These are phyloP conservation scores for Sminthurides aquaticus DNA, from an alignment of 2,888 invertebrate species.

Conservation along the genomic window DNA sequence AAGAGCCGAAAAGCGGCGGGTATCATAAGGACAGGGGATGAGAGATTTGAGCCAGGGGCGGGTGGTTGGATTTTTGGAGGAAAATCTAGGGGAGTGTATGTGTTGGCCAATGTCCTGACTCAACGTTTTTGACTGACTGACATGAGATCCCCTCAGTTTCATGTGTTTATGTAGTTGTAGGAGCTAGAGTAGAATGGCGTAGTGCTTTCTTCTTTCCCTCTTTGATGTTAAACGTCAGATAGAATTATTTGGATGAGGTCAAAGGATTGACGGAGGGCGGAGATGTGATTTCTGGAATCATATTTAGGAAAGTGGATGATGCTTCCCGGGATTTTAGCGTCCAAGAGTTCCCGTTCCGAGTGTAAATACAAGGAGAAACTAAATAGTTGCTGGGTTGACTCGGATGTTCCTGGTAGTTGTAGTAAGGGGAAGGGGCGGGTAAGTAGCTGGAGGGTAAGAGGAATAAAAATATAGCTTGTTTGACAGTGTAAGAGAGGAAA, in stretches of 20 bases:
- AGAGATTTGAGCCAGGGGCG: no score
- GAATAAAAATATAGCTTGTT: not conserved
- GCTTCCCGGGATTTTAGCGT: not conserved
- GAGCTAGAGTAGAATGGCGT: no score
- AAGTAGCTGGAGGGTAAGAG: not conserved
- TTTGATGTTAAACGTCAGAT: constrained; percentile 36
- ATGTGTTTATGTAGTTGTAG: no score
- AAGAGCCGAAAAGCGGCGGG: no score
- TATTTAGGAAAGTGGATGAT: constrained; percentile 6
- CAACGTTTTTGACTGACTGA: not conserved
- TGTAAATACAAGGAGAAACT: no score
- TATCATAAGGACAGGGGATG: no score
- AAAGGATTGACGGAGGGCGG: constrained; percentile 30
- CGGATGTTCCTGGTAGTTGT: not conserved
- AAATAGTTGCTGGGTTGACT: no score
- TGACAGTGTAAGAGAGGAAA: not conserved
- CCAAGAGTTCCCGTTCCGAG: not conserved
- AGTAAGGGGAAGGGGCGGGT: not conserved
- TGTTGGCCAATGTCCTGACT: no score
- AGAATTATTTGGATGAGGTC: constrained; percentile 35
- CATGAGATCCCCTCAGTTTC: no score
- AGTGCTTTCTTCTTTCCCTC: constrained; percentile 7
- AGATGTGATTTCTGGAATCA: constrained; percentile 25
- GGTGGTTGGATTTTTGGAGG: no score
- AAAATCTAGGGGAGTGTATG: no score